Evolutionary conservation across 2,888 invertebrate species (phyloP), one percentile per base, ranked within the genome.

Genomic region (Cyrtodaria siliqua): DNA sequence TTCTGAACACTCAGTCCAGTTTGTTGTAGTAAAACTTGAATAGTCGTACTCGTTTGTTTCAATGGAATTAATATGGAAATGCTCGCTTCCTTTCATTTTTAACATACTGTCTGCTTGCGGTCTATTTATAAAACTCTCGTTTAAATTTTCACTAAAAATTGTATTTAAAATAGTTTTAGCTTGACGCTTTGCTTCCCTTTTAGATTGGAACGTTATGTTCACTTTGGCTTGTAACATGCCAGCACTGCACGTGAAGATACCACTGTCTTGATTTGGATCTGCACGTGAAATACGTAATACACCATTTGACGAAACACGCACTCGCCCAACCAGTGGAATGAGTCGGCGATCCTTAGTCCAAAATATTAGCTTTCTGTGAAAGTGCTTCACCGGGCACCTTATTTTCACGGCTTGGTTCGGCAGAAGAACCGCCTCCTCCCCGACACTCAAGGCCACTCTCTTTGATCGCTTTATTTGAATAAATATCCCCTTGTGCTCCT

Each of bases 1-100:
- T 82, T 96, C 96, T 1, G 96, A 96, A 91, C 98, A 98, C 16
- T 95, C 94, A 0, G 97, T 96, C 98, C 98, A 98, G 12, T 96
- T 95, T 0, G 96, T 76, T 1, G 80, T 82, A 6, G 87, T 82
- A 73, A 79, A 88, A 20, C 81, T 70, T 2, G 83, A 78, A 69
- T 75, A 81, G 42, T 78, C 78, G 44, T 66, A 81, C 42, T 78
- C 78, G 44, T 66, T 63, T n/a, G 38, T 60, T 20, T 57, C 23
- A 38, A 57, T 56, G 8, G 73, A 64, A 40, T 78, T 78, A 18
- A 70, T 66, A 33, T 56, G 61, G 18, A 77, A 70, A 60, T 52
- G 67, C 23, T 81, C 71, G 23, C 60, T 73, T 47, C 64, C 71
- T 66, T 66, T 71, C 70, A 68, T 72, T 66, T 72, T 76, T 53